Evolutionary conservation across 2,888 invertebrate species (phyloP), one percentile per base, ranked within the genome.

Genomic region (Choristoneura rosaceana): DNA sequence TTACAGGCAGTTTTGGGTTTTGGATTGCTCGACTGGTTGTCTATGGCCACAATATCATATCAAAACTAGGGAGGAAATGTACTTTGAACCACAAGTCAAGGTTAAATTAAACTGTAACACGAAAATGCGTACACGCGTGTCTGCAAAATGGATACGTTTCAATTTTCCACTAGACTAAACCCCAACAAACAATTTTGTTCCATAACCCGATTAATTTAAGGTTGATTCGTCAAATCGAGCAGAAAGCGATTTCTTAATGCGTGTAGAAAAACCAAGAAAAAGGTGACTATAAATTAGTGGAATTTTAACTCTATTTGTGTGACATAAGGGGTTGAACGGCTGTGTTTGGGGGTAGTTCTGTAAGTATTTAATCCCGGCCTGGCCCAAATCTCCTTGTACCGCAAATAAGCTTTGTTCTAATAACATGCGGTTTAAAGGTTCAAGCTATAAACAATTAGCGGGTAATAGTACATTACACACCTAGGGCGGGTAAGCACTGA

Each of bases 331-430:
- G 17, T 25, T 17, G 25, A 10, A 55, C 4, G 55, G 25, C 10
- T 55, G 2, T 25, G 14, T 7, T 25, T 25, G 8, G 2, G 50
- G 50, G 50, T 50, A 50, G 50, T 50, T 15, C 50, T 52, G 47
- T 71, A 71, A 71, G 71, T 71, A 67, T 71, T 71, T 68, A 71
- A 71, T 71, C 67, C 55, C 45, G 62, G 67, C 14, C 17, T 71
- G 55, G 7, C 17, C 43, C 52, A 61, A 66, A 61, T 71, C 70
- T 66, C 5, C 34, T 47, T 55, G 58, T 17, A 52, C 71, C 67
- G 71, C 67, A 71, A 71, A 71, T 68, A 71, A 63, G 67, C 71
- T 63, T 68, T 58, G 63, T 71, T 68, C 67, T 50, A 71, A 71
- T 71, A 71, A 68, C 58, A 63, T 58, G 71, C 66, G 67, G 71